Conservation (phyloP, 1,140 invertebrate species). For the Ooceraea biroi region DNA sequence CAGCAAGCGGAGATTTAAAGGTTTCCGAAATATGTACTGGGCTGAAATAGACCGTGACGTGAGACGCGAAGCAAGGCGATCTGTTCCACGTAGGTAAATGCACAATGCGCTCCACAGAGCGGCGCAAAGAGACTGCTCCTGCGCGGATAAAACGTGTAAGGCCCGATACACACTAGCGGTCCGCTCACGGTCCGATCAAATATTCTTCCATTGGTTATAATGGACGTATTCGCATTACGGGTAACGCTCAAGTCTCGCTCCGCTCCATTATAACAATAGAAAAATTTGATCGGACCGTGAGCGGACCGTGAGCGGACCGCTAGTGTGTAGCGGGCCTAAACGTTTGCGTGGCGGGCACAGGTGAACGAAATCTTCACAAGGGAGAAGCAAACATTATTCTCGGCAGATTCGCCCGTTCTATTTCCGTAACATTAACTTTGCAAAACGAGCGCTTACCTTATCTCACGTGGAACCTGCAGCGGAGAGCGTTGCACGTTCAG, state of each 20-base stretch:
- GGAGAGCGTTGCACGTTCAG: slow-evolving; percentile 9
- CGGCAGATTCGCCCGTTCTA: neutral
- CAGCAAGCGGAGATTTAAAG: neutral
- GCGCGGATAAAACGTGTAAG: neutral
- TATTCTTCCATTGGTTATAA: too few species aligned
- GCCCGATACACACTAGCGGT: too few species aligned
- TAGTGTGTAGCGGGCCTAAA: too few species aligned
- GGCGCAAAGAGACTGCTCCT: neutral
- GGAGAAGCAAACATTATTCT: neutral
- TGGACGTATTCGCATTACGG: too few species aligned
- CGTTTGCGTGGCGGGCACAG: neutral
- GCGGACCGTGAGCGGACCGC: too few species aligned
- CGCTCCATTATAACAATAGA: too few species aligned
- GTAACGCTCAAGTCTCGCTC: too few species aligned
- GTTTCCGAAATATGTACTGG: neutral
- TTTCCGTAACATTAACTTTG: slow-evolving; percentile 27
- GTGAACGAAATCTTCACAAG: slow-evolving; percentile 8
- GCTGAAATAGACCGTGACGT: slow-evolving; percentile 3
- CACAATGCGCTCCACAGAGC: neutral
- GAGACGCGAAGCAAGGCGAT: neutral
- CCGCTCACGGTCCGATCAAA: too few species aligned
- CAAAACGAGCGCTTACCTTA: neutral
- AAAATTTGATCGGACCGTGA: too few species aligned
- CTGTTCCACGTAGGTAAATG: neutral
- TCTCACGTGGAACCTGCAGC: neutral